Percentiles rank a stretch among this genome's conserved stretches.
phyloP scores from a whole-genome alignment of 2,888 invertebrate genomes.

The Drosophila mimica region DNA sequence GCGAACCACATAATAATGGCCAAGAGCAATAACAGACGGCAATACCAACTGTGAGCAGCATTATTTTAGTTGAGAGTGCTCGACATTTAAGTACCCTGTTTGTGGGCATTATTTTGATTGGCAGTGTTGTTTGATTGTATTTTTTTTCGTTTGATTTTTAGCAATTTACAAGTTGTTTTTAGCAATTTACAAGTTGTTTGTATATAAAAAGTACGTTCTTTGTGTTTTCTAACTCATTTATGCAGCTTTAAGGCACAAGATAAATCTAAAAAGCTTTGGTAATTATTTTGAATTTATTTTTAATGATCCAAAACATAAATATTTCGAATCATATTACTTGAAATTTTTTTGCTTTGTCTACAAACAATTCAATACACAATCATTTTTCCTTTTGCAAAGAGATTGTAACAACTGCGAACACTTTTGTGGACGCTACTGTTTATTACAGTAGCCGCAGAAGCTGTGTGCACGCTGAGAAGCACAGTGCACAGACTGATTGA shows the following conservation, averaged over 20 bases:
- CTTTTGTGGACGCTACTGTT: conserved; percentile 26
- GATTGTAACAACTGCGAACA: neutral
- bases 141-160: neutral
- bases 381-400: neutral
- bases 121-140: neutral
- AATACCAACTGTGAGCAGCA: neutral
- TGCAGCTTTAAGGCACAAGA: neutral
- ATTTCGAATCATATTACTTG: too few species aligned
- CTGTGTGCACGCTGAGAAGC: conserved; percentile 10
- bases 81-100: neutral
- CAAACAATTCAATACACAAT: neutral
- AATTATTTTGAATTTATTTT: too few species aligned
- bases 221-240: neutral
- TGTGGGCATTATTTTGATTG: neutral
- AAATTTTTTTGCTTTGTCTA: neutral
- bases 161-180: neutral
- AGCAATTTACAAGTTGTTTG: neutral
- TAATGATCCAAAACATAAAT: too few species aligned
- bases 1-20: conserved; percentile 56
- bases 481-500: conserved; percentile 33
- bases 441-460: conserved; percentile 6
- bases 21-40: conserved; percentile 5
- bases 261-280: too few species aligned
- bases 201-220: neutral
- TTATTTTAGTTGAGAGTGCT: neutral